Base-by-base conservation (phyloP, 2,113 vertebrate genomes). In the Salminus brasiliensis region DNA sequence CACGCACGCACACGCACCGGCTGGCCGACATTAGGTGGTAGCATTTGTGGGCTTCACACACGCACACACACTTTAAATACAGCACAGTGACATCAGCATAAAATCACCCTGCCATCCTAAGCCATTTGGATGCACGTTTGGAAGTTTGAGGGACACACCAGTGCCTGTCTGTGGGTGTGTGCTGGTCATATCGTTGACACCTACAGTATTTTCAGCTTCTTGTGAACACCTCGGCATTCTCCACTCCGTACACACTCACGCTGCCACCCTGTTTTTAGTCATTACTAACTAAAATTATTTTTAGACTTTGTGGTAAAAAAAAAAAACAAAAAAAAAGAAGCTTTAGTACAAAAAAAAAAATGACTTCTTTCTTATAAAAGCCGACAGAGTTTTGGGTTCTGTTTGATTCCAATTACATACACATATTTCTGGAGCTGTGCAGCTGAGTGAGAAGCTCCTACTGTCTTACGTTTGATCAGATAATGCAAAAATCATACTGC, bases 31-130 rank as follows among this genome's bases (percentile, higher is more conserved):
- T 65, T 15, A n/a, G 11, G 2, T 55, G 52, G 52, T n/a, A 7
- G n/a, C n/a, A n/a, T n/a, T n/a, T n/a, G n/a, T n/a, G n/a, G n/a
- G n/a, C n/a, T n/a, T n/a, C n/a, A 68, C 10, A 77, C 8, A 52
- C 30, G 43, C 39, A 77, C 45, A 65, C 34, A 41, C 47, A 49
- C n/a, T 4, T 11, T 25, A 25, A 8, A 25, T 25, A 57, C 59
- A 18, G 43, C 39, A 60, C 6, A 41, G 66, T 78, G 76, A 78
- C 76, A 78, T 76, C 74, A 66, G 41, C 43, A 65, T 52, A 62
- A 74, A 25, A 72, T 63, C 30, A 76, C n/a, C 7, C 47, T 34
- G n/a, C n/a, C 52, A 55, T 49, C 27, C 15, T 5, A 9, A 60
- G 36, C 8, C 52, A 77, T 49, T 69, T 74, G 72, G 72, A 74